Conservation (phyloP, 53 echinoderm and acorn worm genomes). For the Echinometra lucunter region DNA sequence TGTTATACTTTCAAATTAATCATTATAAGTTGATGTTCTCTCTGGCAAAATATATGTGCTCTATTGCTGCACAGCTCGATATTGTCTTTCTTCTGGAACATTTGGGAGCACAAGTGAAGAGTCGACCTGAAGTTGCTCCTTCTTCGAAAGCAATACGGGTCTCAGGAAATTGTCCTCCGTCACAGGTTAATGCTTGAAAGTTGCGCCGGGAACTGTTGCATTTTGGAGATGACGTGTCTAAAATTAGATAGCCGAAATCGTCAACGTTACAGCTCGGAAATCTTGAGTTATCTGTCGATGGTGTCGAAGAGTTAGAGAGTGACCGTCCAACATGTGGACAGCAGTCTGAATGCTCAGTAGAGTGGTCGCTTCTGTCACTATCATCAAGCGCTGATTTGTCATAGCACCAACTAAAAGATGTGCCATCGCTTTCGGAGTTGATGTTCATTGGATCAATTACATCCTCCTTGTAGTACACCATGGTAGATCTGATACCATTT, state of each 20-base stretch:
- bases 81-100: neutral
- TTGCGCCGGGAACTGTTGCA: neutral
- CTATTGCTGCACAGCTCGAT: neutral
- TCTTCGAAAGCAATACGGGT: neutral
- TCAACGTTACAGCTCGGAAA: neutral
- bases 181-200: neutral
- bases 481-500: neutral
- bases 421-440: neutral
- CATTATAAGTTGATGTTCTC: neutral
- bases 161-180: neutral
- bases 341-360: neutral
- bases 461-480: neutral
- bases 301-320: neutral
- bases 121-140: neutral
- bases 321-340: neutral
- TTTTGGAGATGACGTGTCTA: neutral
- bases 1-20: neutral
- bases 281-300: neutral
- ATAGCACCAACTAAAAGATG: too few relatives aligned
- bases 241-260: slow-evolving; percentile 17
- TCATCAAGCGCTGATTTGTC: neutral
- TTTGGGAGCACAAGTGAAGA: too few relatives aligned
- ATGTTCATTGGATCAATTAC: neutral
- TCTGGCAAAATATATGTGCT: slow-evolving; percentile 8
- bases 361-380: neutral